phyloP scores from a whole-genome alignment of 2,888 invertebrate genomes.

The Pristionchus entomophagus region DNA sequence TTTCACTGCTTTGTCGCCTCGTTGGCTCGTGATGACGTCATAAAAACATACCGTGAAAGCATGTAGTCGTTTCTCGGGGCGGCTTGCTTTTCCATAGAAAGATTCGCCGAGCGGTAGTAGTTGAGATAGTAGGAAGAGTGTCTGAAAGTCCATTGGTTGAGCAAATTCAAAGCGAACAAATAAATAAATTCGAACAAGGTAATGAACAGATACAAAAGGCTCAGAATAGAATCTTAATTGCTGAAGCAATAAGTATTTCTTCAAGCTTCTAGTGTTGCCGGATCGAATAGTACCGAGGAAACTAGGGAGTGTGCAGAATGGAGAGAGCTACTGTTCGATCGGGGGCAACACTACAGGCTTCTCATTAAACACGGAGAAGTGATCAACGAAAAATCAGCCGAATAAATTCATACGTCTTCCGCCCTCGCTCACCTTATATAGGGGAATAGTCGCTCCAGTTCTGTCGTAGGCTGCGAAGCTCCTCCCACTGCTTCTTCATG shows the following conservation, averaged over 20 bases:
- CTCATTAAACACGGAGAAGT: too few species aligned
- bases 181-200: too few species aligned
- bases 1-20: neutral
- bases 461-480: neutral
- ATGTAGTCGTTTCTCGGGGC: slow-evolving; percentile 32
- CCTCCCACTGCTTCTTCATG: neutral
- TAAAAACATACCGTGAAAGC: neutral
- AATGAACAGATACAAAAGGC: too few species aligned
- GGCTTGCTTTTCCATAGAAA: slow-evolving; percentile 29
- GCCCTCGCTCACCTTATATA: slow-evolving; percentile 27
- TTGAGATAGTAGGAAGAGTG: slow-evolving; percentile 33
- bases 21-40: neutral
- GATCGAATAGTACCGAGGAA: too few species aligned
- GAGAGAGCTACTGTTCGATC: too few species aligned
- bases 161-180: neutral
- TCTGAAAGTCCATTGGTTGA: neutral
- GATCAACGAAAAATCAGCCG: neutral
- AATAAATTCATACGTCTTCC: too few species aligned
- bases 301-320: too few species aligned
- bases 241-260: too few species aligned
- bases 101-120: slow-evolving; percentile 18
- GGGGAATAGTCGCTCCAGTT: slow-evolving; percentile 16
- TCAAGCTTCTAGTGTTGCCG: too few species aligned
- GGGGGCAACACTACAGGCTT: too few species aligned
- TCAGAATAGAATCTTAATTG: neutral